Evolutionary conservation across 2,888 invertebrate genomes (phyloP), one percentile per base, ranked within the genome.

Genomic region (Torymus texanus): DNA sequence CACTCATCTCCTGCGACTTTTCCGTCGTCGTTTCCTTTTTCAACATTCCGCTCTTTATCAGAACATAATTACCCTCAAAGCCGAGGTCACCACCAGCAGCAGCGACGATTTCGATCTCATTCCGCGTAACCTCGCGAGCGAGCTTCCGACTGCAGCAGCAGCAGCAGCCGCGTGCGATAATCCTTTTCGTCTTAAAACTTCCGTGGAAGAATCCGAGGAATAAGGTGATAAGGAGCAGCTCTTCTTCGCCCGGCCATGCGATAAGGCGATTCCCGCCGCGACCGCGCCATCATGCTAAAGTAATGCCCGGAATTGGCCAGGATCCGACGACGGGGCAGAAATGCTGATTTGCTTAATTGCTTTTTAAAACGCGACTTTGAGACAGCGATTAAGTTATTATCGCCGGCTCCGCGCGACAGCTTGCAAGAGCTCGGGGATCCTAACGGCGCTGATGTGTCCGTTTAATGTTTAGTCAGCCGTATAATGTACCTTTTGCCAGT

Each of bases 51-150:
- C 65, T 1, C 59, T 65, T 51, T 72, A 68, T 76, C 58, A 18
- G 13, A 21, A 12, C 58, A 51, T 77, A 77, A 77, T 77, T 65
- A 70, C 63, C 65, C 58, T 4, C 56, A 51, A 58, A 66, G 65
- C 65, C 41, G 12, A 71, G 61, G 0, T 2, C 11, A 14, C 41
- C 21, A 11, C 13, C 61, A 21, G 65, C 55, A 12, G 18, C n/a
- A 18, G 59, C 82, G 82, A 81, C 84, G 83, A 83, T 83, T 83
- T 83, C 75, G 79, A 80, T 82, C 82, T 82, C 77, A 81, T 82
- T 76, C 62, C 80, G 50, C 50, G n/a, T 2, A 16, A 24, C 13
- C 62, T 24, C 29, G 75, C 72, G 75, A 73, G 77, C 75, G 82
- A 80, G 79, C 80, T 68, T 82, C 67, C 41, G 12, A 4, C 73